A percentile compares a stretch with the other conserved stretches of the same genome.
phyloP scores from a whole-genome alignment of 2,888 invertebrate genomes.

The Drosophila setosimentum region DNA sequence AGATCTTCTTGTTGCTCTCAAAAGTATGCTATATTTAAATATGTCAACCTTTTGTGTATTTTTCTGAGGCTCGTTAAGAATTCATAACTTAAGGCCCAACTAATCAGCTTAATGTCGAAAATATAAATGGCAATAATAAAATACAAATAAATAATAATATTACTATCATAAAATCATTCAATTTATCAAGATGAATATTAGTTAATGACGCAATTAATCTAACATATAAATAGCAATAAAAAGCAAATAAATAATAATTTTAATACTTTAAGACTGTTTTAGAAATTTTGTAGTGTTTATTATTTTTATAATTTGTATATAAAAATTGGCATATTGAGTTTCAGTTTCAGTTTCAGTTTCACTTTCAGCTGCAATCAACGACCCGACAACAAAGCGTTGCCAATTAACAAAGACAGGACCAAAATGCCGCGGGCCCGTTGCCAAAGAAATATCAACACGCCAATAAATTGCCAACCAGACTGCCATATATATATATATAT shows the following conservation, averaged over 20 bases:
- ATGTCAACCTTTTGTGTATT: no score
- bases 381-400: constrained; percentile 7
- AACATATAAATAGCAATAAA: background rate
- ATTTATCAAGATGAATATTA: background rate
- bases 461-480: constrained; percentile 8
- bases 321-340: background rate
- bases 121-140: background rate
- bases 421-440: constrained; percentile 7
- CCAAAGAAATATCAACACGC: constrained; percentile 1
- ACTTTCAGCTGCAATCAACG: constrained; percentile 1
- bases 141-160: background rate
- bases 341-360: background rate
- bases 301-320: background rate
- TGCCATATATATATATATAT: background rate
- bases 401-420: constrained; percentile 5
- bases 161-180: background rate
- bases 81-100: background rate
- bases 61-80: no score
- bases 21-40: background rate
- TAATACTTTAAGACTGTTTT: background rate
- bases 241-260: no score
- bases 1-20: background rate
- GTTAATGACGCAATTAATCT: background rate
- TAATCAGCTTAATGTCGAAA: background rate
- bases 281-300: background rate